These are phyloP conservation scores for Trachythela sp. DNA, from an alignment of 64 coral and sea anemone genomes.

Conservation along the genomic window DNA sequence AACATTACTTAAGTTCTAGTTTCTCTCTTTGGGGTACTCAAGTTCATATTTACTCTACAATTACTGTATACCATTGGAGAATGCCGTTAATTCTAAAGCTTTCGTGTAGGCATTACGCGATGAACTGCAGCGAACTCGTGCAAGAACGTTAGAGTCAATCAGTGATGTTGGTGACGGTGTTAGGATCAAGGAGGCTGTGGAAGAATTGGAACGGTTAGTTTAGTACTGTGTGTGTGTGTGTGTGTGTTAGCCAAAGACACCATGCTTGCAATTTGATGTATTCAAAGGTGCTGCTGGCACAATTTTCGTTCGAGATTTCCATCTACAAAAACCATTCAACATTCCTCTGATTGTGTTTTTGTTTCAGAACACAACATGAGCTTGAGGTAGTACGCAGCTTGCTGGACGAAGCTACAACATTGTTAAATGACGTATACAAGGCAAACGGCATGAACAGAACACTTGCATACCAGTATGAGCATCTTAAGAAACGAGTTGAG, in stretches of 20 bases:
- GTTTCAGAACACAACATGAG: neutral
- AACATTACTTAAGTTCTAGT: neutral
- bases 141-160: conserved; percentile 32
- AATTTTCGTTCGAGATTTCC: too few species aligned
- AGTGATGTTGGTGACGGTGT: conserved; percentile 33
- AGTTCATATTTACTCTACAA: too few species aligned
- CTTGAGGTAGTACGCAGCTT: neutral
- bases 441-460: conserved; percentile 58
- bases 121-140: conserved; percentile 66
- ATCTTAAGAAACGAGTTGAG: conserved; percentile 58
- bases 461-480: conserved; percentile 63
- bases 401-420: conserved; percentile 38
- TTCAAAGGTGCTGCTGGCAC: too few species aligned
- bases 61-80: too few species aligned
- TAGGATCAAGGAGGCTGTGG: conserved; percentile 44
- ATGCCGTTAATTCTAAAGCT: too few species aligned
- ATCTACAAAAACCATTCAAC: too few species aligned
- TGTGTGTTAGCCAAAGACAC: neutral
- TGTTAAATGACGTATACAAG: conserved; percentile 56
- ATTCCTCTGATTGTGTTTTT: too few species aligned
- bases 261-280: too few species aligned
- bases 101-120: conserved; percentile 80
- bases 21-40: too few species aligned
- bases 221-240: neutral
- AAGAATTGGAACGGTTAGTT: conserved; percentile 69